Base-by-base conservation (phyloP, 1,140 invertebrate species). In the Drosophila ercepeae region DNA sequence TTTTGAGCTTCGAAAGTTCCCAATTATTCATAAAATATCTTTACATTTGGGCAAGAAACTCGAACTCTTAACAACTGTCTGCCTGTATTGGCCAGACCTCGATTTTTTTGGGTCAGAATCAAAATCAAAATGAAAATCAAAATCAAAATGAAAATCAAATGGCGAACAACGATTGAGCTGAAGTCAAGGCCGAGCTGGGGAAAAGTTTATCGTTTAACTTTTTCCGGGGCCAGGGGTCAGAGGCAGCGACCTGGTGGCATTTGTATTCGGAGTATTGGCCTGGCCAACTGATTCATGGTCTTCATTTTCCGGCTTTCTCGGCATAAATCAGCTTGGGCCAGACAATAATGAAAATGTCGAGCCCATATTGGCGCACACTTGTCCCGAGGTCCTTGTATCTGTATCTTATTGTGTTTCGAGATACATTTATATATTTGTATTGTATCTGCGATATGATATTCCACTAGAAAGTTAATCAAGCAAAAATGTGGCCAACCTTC, bases 391-490 rank as follows among this genome's bases (percentile, higher is more conserved):
- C 57, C 58, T 53, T 52, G 58, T 49, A 42, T 46, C 25, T 13
- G 13, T 46, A 19, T 25, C 19, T 25, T 11, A n/a, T n/a, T n/a
- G n/a, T n/a, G n/a, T n/a, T n/a, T n/a, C 6, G 6, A 13, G 19
- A 25, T 27, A 19, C 45, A 46, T 52, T 6, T 32, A 36, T 16
- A n/a, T n/a, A n/a, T 16, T 29, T 51, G 4, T 32, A 36, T 16
- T 18, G 45, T 42, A 9, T 51, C 48, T 21, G 29, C 29, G 25
- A 19, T 18, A 59, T 48, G 78, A 82, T 82, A 83, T 78, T 77
- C 78, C 74, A 53, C 63, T 83, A 52, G 39, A 82, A 78, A 82
- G 69, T 78, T 82, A 82, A 83, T 82, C 78, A 82, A 82, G 78
- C 69, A 70, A 58, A 70, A 69, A 44, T 70, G 52, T 36, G 44